A percentile compares a stretch with the other conserved stretches of the same genome.
Evolutionary conservation across 2,888 invertebrate species (phyloP).

Genomic region (Octonoba sinensis): DNA sequence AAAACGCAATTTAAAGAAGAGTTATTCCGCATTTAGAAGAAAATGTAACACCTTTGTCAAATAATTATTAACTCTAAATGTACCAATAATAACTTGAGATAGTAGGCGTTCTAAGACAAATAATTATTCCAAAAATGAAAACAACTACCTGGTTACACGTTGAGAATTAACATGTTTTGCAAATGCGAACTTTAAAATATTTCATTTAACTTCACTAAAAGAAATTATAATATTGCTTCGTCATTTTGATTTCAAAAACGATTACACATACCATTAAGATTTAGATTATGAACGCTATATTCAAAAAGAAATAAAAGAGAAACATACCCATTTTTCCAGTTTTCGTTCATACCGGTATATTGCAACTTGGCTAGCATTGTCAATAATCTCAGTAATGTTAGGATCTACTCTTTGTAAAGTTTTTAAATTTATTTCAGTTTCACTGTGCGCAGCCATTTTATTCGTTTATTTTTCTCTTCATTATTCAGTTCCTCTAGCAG

Average conservation of each 20-base stretch:
- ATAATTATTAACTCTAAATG: too few relatives aligned
- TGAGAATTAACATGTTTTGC: too few relatives aligned
- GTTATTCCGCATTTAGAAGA: too few relatives aligned
- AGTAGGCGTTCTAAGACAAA: too few relatives aligned
- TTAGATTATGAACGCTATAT: not conserved
- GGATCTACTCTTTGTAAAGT: constrained; percentile 94
- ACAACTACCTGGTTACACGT: too few relatives aligned
- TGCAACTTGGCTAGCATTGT: constrained; percentile 89
- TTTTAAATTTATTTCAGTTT: constrained; percentile 90
- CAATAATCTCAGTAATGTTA: constrained; percentile 91
- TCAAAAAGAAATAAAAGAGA: not conserved
- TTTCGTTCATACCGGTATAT: constrained; percentile 81
- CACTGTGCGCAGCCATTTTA: constrained; percentile 78
- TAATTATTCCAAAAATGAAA: too few relatives aligned
- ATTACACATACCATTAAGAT: not conserved
- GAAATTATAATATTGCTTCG: not conserved
- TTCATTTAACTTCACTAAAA: too few relatives aligned
- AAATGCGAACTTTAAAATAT: too few relatives aligned
- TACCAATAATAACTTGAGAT: too few relatives aligned
- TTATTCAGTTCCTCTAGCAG: constrained; percentile 1
- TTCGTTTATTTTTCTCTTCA: not conserved
- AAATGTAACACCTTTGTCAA: too few relatives aligned
- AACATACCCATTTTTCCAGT: constrained; percentile 86
- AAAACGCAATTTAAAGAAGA: too few relatives aligned
- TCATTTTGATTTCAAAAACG: not conserved